A percentile compares a stretch with the other conserved stretches of the same genome.
Conservation (phyloP, 1,140 invertebrate species). For the Psilanteris sp. region DNA sequence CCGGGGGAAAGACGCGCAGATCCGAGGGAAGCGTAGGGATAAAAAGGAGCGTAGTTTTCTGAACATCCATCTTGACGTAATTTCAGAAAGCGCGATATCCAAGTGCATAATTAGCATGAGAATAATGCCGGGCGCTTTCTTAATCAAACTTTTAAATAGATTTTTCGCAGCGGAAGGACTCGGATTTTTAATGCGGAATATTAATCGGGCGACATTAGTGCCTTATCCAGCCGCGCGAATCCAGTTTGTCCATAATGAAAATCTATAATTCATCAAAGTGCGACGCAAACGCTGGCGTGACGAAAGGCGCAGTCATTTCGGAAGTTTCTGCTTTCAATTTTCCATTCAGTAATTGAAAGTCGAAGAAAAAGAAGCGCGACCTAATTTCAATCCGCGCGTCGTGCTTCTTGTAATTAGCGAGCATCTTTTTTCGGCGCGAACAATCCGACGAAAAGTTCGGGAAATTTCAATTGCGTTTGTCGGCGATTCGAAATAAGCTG, state of each 20-base stretch:
- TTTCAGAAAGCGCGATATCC: slow-evolving; percentile 65
- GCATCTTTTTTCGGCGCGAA: too few species aligned
- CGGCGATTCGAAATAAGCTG: too few species aligned
- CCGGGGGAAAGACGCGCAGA: too few species aligned
- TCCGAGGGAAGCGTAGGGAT: too few species aligned
- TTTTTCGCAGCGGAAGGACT: slow-evolving; percentile 66
- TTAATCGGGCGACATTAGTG: slow-evolving; percentile 67
- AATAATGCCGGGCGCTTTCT: slow-evolving; percentile 71
- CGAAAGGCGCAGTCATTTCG: slow-evolving; percentile 33
- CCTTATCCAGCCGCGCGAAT: slow-evolving; percentile 61
- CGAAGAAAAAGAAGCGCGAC: slow-evolving; percentile 37
- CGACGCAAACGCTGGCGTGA: slow-evolving; percentile 5
- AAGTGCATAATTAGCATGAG: slow-evolving; percentile 73
- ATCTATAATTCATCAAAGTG: slow-evolving; percentile 62
- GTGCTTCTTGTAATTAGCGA: too few species aligned
- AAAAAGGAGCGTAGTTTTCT: slow-evolving; percentile 52
- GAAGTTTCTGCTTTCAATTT: slow-evolving; percentile 53
- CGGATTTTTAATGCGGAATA: slow-evolving; percentile 68
- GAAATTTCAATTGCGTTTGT: too few species aligned
- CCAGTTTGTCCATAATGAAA: slow-evolving; percentile 48
- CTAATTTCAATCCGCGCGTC: slow-evolving; percentile 37
- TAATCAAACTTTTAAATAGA: slow-evolving; percentile 76
- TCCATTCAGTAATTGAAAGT: slow-evolving; percentile 43
- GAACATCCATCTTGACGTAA: slow-evolving; percentile 67
- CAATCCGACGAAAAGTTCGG: too few species aligned